Percentiles rank a stretch among this genome's conserved stretches.
Conservation (phyloP, 2,888 invertebrate species). For the Digitonthophagus gazella region DNA sequence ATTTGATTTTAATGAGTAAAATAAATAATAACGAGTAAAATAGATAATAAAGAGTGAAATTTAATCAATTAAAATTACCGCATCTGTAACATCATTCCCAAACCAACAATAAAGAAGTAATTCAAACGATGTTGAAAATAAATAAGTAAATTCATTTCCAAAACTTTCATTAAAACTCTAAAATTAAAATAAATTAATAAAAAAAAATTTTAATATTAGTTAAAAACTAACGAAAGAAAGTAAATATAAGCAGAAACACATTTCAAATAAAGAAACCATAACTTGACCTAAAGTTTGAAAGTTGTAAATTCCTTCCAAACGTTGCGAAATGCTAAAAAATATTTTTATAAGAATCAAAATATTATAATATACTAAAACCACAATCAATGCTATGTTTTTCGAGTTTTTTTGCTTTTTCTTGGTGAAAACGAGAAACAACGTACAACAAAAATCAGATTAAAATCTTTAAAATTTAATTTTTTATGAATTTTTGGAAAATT, state of each 20-base stretch:
- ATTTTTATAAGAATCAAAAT: not conserved
- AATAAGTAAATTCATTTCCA: conserved; percentile 24
- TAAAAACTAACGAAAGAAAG: conserved; percentile 33
- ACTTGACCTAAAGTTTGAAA: conserved; percentile 37
- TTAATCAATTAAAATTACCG: conserved; percentile 24
- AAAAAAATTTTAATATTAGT: not conserved
- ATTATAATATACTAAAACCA: too few relatives aligned
- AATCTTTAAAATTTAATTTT: too few relatives aligned
- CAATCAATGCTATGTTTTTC: too few relatives aligned
- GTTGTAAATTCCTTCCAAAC: conserved; percentile 37
- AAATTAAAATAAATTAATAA: not conserved
- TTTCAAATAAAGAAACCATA: conserved; percentile 37
- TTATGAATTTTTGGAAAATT: too few relatives aligned
- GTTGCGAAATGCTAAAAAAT: conserved; percentile 34
- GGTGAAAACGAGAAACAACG: too few relatives aligned
- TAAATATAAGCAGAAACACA: conserved; percentile 39
- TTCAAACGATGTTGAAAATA: conserved; percentile 30
- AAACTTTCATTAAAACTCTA: conserved; percentile 18
- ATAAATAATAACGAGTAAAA: not conserved
- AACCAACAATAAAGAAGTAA: conserved; percentile 32
- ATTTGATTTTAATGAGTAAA: too few relatives aligned
- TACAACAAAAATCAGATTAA: too few relatives aligned
- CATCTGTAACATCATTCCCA: conserved; percentile 32
- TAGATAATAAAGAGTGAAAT: not conserved
- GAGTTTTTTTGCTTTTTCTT: too few relatives aligned